Percentiles rank a stretch among this genome's conserved stretches.
phyloP scores from a whole-genome alignment of 2,888 invertebrate species.

The Meloe dianella region DNA sequence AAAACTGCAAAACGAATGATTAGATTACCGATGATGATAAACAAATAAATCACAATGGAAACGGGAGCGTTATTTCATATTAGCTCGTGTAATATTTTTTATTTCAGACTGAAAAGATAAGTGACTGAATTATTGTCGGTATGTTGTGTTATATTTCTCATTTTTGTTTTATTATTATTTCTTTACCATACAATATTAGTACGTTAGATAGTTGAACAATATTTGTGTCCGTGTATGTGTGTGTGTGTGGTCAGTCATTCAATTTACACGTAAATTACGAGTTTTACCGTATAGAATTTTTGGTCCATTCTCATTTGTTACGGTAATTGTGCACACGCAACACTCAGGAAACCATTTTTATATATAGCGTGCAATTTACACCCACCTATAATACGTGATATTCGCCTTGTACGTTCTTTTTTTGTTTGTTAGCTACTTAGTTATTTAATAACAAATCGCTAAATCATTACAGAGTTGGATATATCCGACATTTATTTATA shows the following conservation, averaged over 20 bases:
- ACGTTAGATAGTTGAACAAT: not conserved
- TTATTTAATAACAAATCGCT: not conserved
- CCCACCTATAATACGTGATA: not conserved
- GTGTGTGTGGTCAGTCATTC: not conserved
- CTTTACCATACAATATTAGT: not conserved
- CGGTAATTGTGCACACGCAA: slow-evolving; percentile 20
- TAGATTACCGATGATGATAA: not conserved
- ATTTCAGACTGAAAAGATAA: slow-evolving; percentile 1
- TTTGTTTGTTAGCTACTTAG: not conserved
- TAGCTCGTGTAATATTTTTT: slow-evolving; percentile 1
- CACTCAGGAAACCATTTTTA: slow-evolving; percentile 19
- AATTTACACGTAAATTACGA: not conserved
- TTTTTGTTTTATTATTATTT: too few species aligned
- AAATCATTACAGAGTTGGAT: not conserved
- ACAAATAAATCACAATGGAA: not conserved
- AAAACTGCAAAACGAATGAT: not conserved
- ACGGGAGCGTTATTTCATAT: not conserved
- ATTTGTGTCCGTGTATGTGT: too few species aligned
- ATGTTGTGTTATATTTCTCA: not conserved
- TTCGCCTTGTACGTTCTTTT: not conserved
- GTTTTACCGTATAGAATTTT: not conserved
- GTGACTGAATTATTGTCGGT: slow-evolving; percentile 6
- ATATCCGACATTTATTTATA: too few species aligned
- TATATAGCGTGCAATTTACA: slow-evolving; percentile 8
- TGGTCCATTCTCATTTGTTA: not conserved